These are phyloP conservation scores for Aquatica leii DNA, from an alignment of 2,888 invertebrate genomes.

Conservation along the genomic window DNA sequence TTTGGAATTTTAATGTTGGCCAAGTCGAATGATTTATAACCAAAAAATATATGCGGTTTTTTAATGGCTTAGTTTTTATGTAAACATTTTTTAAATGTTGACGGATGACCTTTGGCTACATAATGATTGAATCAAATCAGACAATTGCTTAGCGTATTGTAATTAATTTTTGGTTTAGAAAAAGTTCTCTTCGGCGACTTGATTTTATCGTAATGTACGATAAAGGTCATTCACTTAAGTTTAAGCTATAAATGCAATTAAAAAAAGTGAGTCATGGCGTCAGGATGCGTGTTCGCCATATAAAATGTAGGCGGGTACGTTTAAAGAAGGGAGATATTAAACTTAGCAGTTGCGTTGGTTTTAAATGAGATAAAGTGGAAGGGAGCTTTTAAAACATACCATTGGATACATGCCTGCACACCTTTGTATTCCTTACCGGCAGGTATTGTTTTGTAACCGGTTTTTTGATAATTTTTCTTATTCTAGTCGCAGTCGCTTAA, in stretches of 20 bases:
- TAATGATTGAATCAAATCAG: too few species aligned
- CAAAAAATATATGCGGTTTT: slow-evolving; percentile 5
- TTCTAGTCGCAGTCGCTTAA: too few species aligned
- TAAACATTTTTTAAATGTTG: neutral
- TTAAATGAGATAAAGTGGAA: neutral
- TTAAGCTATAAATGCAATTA: slow-evolving; percentile 4
- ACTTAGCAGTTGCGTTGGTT: neutral
- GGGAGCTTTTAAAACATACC: neutral
- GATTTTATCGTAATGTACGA: neutral
- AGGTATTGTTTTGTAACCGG: neutral
- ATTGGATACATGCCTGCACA: neutral
- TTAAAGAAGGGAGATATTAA: slow-evolving; percentile 13
- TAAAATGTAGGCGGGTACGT: slow-evolving; percentile 15
- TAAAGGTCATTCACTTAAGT: slow-evolving; percentile 3
- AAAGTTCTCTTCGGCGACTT: too few species aligned
- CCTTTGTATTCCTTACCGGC: neutral
- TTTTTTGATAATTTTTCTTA: too few species aligned
- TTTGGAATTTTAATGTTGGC: slow-evolving; percentile 1
- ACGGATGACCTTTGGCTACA: neutral
- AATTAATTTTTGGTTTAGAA: too few species aligned
- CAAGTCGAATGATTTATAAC: slow-evolving; percentile 7
- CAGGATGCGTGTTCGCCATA: slow-evolving; percentile 24
- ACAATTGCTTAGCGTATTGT: too few species aligned
- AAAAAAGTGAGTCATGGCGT: slow-evolving; percentile 19
- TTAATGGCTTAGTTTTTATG: neutral